A percentile compares a stretch with the other conserved stretches of the same genome.
Evolutionary conservation across 2,113 vertebrate species (phyloP).

Genomic region (Xenotilapia caudafasciata): DNA sequence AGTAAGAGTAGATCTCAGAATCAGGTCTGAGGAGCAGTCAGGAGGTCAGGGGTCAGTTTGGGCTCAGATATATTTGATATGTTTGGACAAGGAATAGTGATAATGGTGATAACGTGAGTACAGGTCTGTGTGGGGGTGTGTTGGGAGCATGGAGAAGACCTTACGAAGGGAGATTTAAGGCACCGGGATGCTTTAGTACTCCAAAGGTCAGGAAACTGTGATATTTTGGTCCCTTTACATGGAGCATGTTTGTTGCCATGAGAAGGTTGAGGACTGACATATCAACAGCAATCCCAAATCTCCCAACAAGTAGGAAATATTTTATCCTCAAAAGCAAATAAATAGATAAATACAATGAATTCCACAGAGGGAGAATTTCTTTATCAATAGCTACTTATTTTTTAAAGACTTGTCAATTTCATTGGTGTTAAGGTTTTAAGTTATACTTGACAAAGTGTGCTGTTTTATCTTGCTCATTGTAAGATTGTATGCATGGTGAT

Average conservation of each 20-base stretch:
- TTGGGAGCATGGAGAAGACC: not conserved
- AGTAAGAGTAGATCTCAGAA: not conserved
- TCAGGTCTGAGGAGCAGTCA: not conserved
- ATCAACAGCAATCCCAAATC: not conserved
- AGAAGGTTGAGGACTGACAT: not conserved
- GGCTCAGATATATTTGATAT: not conserved
- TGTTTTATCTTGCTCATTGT: not conserved
- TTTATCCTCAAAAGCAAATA: not conserved
- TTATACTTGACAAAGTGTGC: not conserved
- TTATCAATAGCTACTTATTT: not conserved
- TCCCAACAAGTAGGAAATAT: not conserved
- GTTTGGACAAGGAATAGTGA: not conserved
- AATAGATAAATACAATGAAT: not conserved
- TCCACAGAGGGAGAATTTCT: not conserved
- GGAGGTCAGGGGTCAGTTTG: not conserved
- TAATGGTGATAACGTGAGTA: not conserved
- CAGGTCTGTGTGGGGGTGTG: not conserved
- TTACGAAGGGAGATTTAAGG: rapidly evolving
- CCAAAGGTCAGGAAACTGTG: not conserved
- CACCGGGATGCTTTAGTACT: not conserved
- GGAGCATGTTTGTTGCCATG: not conserved
- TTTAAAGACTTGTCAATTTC: rapidly evolving
- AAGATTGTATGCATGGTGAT: not conserved
- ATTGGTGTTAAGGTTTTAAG: not conserved
- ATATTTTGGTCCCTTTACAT: not conserved